Base-by-base conservation (phyloP, 2,797 vertebrate genomes). In the Novumbra hubbsi region DNA sequence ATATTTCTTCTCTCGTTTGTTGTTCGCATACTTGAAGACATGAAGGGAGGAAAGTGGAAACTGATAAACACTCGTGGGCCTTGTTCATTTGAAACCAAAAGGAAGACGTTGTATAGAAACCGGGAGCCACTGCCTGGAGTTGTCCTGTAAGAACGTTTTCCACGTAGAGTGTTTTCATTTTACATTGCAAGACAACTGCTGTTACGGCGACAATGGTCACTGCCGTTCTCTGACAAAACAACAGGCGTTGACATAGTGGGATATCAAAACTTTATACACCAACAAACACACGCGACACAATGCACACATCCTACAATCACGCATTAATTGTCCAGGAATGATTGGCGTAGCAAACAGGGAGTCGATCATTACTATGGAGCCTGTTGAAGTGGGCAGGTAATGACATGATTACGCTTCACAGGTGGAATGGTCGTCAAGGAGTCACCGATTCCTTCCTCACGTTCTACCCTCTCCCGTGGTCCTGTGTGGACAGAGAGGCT, bases 301-400 rank as follows among this genome's bases (percentile, higher is more conserved):
- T 21, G 24, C 60, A 85, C 77, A 87, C 86, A 80, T 79, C 71
- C 73, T 74, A 76, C 77, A 81, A 90, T 91, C 84, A 87, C 76
- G 78, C 84, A 82, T 76, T 82, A 88, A 90, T 88, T 82, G 78
- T 88, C 81, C 82, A 85, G 83, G 84, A 89, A 74, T 80, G 80
- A 87, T 81, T 88, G 81, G 73, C 80, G 80, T 85, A 85, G 82
- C 84, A 88, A 88, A 87, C 87, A 88, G 91, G 79, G 74, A 88
- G 89, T 91, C 87, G 87, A 85, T 88, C 85, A 88, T 90, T 91
- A 87, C 89, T 85, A 91, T 92, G 87, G 89, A 89, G 82, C 63
- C 81, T 76, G 83, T 85, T 87, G 86, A 89, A 41, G 80, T 82
- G 85, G 68, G 78, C 83, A 87, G 84, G 86, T 91, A 92, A 91